phyloP scores from a whole-genome alignment of 1,140 invertebrate species.

The Andrena cerasifolii region DNA sequence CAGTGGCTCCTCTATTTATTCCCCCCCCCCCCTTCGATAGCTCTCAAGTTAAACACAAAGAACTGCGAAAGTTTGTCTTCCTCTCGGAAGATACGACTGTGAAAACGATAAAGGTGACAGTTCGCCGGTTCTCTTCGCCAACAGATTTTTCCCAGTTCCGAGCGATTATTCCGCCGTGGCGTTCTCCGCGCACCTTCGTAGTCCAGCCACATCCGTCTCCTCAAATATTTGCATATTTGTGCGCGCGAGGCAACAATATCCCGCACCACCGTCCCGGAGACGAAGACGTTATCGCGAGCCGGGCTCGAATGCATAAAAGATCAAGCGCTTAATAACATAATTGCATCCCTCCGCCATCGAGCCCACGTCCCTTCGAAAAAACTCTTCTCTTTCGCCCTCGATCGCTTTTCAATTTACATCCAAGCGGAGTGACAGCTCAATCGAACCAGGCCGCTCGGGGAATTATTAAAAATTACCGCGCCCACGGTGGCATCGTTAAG shows the following conservation, averaged over 20 bases:
- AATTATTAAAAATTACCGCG: background rate
- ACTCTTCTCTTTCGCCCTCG: background rate
- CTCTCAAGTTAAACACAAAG: too few relatives aligned
- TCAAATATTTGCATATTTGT: constrained; percentile 24
- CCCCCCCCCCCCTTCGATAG: too few relatives aligned
- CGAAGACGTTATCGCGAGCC: constrained; percentile 18
- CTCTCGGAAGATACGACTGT: too few relatives aligned
- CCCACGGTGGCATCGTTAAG: background rate
- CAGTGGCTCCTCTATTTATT: too few relatives aligned
- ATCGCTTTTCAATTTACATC: background rate
- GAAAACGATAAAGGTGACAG: too few relatives aligned
- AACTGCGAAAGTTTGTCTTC: too few relatives aligned
- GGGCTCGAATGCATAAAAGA: constrained; percentile 35
- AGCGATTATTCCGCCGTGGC: too few relatives aligned
- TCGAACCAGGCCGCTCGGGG: background rate
- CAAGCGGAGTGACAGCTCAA: constrained; percentile 10
- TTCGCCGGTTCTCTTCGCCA: too few relatives aligned
- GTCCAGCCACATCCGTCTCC: background rate
- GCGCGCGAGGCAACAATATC: too few relatives aligned
- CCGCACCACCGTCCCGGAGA: background rate
- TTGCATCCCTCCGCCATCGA: background rate
- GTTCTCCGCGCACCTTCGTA: background rate
- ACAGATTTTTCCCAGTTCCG: too few relatives aligned
- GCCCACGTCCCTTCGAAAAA: background rate
- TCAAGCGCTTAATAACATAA: constrained; percentile 25